Base-by-base conservation (phyloP, 2,113 vertebrate species). In the Microcebus griseorufus region DNA sequence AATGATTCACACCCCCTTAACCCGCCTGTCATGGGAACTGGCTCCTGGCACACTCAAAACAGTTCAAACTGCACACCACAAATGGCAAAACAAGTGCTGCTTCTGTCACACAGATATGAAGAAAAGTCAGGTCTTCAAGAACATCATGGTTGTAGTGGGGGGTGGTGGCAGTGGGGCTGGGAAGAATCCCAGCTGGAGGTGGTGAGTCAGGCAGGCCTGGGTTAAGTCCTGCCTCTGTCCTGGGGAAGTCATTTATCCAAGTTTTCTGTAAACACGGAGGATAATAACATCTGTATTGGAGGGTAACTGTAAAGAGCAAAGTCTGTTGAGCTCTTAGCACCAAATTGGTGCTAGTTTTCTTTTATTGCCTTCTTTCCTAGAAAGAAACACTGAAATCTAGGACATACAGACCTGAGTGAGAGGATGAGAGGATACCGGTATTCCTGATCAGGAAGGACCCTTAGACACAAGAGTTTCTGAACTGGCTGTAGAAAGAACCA, bases 1-100 rank as follows among this genome's bases (percentile, higher is more conserved):
- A 78, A 60, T 79, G 92, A 96, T 67, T 91, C 79, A 95, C 32
- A 82, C 75, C 75, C 55, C 53, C 89, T 79, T 48, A n/a, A 82
- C 55, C 64, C 16, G 27, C 62, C 62, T 86, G 73, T 65, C 72
- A 55, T 45, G 80, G 75, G 69, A 83, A 87, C 37, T 51, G 64
- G 37, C 34, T 55, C 60, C 55, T 75, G 34, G 53, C 39, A 22
- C 87, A 48, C 72, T 89, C 37, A 20, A 34, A 79, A 75, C 87
- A 51, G 29, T 78, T 65, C 60, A 65, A 70, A 96, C 45, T 75
- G 51, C 82, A 83, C 32, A 37, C 1, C 27, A 90, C 32, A 87
- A 69, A 70, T 29, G 64, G 13, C 53, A 78, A 64, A 79, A 17
- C 13, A 3, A 90, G 64, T n/a, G 37, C 20, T 13, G 11, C 20